Conservation (phyloP, 1,140 invertebrate species). For the Phenacoccus solenopsis region DNA sequence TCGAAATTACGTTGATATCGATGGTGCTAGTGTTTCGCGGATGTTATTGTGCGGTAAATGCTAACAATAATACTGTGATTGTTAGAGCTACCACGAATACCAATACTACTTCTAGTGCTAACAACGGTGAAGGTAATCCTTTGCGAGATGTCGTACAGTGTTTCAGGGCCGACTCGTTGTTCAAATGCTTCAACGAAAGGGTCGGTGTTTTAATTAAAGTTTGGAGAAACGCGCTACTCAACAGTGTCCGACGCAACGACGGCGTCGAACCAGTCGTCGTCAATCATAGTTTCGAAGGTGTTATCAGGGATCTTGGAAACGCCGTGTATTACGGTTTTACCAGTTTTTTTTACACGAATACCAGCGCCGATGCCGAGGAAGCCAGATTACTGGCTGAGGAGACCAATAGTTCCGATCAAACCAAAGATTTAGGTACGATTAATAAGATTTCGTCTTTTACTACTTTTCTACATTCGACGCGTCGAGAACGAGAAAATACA, state of each 20-base stretch:
- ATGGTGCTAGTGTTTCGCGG: constrained; percentile 9
- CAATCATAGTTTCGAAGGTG: neutral
- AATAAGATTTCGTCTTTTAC: too few relatives aligned
- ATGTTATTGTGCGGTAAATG: constrained; percentile 9
- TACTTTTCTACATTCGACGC: too few relatives aligned
- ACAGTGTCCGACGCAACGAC: neutral
- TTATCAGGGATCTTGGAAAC: neutral
- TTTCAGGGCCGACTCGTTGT: neutral
- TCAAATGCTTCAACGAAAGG: neutral
- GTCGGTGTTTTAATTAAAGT: neutral
- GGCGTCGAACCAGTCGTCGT: neutral
- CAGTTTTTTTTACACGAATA: neutral
- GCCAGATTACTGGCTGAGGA: neutral
- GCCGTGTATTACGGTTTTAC: neutral
- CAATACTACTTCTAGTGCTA: neutral
- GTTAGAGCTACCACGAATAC: neutral
- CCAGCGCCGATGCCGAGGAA: neutral
- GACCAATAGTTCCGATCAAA: neutral
- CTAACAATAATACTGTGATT: neutral
- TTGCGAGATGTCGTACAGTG: neutral
- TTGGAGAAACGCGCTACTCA: neutral
- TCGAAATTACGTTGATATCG: constrained; percentile 6
- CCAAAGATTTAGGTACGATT: neutral
- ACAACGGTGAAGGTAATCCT: neutral
- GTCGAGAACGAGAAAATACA: too few relatives aligned